Percentiles rank a stretch among this genome's conserved stretches.
phyloP scores from a whole-genome alignment of 2,888 invertebrate species.

The Ditula angustiorana region DNA sequence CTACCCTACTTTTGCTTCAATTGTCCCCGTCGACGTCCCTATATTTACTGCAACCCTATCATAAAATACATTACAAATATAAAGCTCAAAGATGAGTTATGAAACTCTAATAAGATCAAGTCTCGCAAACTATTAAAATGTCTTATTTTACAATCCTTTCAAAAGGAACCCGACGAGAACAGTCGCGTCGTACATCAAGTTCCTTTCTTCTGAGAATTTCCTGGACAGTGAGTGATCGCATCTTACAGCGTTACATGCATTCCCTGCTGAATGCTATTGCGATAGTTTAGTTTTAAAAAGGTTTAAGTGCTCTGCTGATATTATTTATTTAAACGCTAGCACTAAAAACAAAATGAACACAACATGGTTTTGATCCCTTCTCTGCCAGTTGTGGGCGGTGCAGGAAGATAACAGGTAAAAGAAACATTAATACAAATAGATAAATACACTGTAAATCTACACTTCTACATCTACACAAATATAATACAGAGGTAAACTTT shows the following conservation, averaged over 20 bases:
- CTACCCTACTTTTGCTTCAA: too few species aligned
- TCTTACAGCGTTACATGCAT: constrained; percentile 2
- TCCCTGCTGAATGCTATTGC: constrained; percentile 7
- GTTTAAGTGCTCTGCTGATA: neutral
- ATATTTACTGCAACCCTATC: too few species aligned
- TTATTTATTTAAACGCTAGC: too few species aligned
- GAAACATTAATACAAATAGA: too few species aligned
- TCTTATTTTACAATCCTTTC: constrained; percentile 1
- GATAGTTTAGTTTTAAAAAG: neutral
- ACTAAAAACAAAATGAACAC: too few species aligned
- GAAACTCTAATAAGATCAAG: constrained; percentile 1
- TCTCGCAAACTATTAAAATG: constrained; percentile 4
- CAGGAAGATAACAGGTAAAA: too few species aligned
- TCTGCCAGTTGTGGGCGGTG: too few species aligned
- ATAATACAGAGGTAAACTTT: too few species aligned
- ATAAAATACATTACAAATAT: neutral
- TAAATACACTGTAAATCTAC: too few species aligned
- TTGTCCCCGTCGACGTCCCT: too few species aligned
- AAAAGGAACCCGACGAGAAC: neutral
- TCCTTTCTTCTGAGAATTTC: neutral
- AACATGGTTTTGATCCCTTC: too few species aligned
- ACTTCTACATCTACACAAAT: too few species aligned
- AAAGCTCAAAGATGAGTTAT: neutral
- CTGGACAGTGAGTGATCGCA: constrained; percentile 17
- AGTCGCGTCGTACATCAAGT: constrained; percentile 4